Evolutionary conservation across 1,140 invertebrate species (phyloP).

Genomic region (Monochamus saltuarius): DNA sequence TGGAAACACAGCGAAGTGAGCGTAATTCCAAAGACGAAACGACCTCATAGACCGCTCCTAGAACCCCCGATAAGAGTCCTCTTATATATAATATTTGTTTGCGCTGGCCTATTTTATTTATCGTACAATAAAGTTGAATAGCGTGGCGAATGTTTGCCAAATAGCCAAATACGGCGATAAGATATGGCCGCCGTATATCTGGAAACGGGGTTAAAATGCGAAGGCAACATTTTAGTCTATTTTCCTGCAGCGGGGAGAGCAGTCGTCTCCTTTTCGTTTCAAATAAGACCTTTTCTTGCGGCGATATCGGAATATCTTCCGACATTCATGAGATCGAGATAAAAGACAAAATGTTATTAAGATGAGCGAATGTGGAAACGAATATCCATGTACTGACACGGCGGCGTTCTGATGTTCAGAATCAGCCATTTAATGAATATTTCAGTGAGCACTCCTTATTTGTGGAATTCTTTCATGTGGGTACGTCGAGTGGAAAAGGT

Average conservation of each 20-base stretch:
- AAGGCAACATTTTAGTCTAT: not conserved
- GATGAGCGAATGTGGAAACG: conserved; percentile 31
- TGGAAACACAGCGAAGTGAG: not conserved
- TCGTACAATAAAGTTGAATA: conserved; percentile 14
- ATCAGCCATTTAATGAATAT: conserved; percentile 30
- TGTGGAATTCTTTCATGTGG: conserved; percentile 30
- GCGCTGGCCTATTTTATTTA: conserved; percentile 23
- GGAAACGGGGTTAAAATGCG: not conserved
- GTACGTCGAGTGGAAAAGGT: conserved; percentile 22
- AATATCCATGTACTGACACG: conserved; percentile 25
- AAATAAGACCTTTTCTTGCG: not conserved
- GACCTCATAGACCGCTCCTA: conserved; percentile 6
- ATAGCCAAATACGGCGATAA: conserved; percentile 15
- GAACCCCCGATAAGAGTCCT: conserved; percentile 9
- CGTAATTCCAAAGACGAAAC: not conserved
- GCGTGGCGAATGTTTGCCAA: conserved; percentile 16
- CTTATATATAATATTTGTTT: conserved; percentile 30
- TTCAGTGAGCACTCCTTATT: conserved; percentile 29
- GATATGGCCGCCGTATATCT: conserved; percentile 10
- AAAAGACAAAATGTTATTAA: conserved; percentile 32
- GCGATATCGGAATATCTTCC: not conserved
- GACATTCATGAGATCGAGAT: conserved; percentile 29
- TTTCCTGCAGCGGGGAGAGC: not conserved
- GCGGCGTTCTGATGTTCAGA: not conserved
- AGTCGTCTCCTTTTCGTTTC: no score